Evolutionary conservation across 1,140 invertebrate genomes (phyloP), one percentile per base, ranked within the genome.

Genomic region (Drosophila baimaii): DNA sequence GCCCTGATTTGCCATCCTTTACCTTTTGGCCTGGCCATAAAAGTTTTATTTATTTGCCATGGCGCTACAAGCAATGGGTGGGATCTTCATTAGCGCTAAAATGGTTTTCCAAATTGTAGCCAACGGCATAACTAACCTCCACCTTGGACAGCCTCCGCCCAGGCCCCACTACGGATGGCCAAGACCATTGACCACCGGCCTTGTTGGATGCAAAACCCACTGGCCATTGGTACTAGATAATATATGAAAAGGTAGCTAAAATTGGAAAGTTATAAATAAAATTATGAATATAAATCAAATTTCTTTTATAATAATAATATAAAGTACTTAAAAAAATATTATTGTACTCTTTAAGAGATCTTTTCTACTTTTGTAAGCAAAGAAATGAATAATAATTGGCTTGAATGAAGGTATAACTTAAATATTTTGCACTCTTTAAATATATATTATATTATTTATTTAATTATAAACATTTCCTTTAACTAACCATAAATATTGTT

Each of bases 21-120:
- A 19, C 49, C 68, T 58, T 41, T 63, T 52, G 55, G 52, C 23
- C 43, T 10, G 35, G 44, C 35, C 64, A 33, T 79, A 63, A 76
- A 69, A 63, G 21, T 82, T 70, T 71, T 75, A 65, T 72, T 83
- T 77, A 77, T 68, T 31, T 71, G 55, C 47, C 63, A 78, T 66
- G 84, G 84, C 84, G 84, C 84, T 84, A 81, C 77, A 78, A 84
- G 84, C 81, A 83, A 89, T 83, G 77, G 84, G 84, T 76, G 70
- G 84, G 84, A 89, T 84, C 84, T 88, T 80, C 80, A 89, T 88
- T 88, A 89, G 77, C 19, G 61, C 57, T 68, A 44, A 75, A 88
- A 89, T 84, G 64, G 59, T 35, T 76, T 77, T 79, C 57, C 75
- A 66, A 86, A 79, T 83, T 68, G 69, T 74, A 56, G 44, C 62